These are phyloP conservation scores for Dermochelys coriacea DNA, from an alignment of 2,797 vertebrate species.

Conservation along the genomic window DNA sequence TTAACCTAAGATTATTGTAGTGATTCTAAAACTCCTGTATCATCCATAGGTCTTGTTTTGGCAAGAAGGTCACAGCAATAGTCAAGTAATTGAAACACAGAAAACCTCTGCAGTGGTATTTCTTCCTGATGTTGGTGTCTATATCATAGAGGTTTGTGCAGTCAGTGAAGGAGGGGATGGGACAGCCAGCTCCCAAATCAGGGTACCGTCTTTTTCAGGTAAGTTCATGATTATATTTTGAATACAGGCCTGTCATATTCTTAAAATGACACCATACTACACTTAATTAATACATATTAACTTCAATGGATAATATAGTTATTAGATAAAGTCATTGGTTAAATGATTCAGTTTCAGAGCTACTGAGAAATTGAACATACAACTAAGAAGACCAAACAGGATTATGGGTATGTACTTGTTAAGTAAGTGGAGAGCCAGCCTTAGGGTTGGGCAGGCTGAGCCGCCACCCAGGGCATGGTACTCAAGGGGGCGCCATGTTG, in stretches of 20 bases:
- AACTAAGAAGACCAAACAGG: not conserved
- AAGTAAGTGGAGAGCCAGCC: not conserved
- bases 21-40: conserved; percentile 9
- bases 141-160: conserved; percentile 93
- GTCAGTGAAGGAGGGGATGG: conserved; percentile 96
- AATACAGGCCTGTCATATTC: not conserved
- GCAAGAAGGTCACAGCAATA: conserved; percentile 93
- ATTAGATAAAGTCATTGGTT: not conserved
- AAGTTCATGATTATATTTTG: not conserved
- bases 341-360: not conserved
- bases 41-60: conserved; percentile 89
- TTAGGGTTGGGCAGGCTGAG: too few relatives aligned
- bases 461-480: too few relatives aligned
- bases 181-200: conserved; percentile 90
- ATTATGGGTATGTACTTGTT: not conserved
- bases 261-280: not conserved
- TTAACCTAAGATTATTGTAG: not conserved
- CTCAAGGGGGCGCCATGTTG: too few relatives aligned
- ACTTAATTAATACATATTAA: not conserved
- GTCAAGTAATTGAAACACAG: conserved; percentile 94
- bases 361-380: not conserved
- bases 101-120: conserved; percentile 92
- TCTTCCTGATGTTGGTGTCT: conserved; percentile 93
- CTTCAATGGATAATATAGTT: not conserved
- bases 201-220: conserved; percentile 94